Evolutionary conservation across 2,888 invertebrate species (phyloP), one percentile per base, ranked within the genome.

Genomic region (Tipula confusa): DNA sequence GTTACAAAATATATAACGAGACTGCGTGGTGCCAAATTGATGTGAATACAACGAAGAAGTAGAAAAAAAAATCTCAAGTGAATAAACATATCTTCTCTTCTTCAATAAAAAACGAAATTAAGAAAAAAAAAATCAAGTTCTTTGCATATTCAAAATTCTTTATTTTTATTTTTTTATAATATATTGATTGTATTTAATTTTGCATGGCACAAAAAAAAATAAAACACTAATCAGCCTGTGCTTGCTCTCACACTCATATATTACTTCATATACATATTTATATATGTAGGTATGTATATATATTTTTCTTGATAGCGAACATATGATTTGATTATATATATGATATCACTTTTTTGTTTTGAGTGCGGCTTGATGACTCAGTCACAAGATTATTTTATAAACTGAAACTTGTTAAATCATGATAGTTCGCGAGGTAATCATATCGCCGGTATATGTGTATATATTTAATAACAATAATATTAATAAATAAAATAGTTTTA

Each of bases 1-100:
- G 64, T 64, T 64, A 64, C 64, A 64, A 64, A 64, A 64, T 64
- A n/a, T n/a, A 64, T 64, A 64, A 64, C 64, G 64, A 64, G 64
- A 64, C 64, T 64, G 64, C 64, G 64, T 64, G 64, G 64, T 64
- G 24, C 64, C 64, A 64, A 64, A 24, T 64, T 64, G 11, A 64
- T 64, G 64, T 64, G 18, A 64, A 64, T 64, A 64, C 18, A 64
- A 64, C 64, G 64, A 64, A 64, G 64, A 64, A 64, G 64, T 64
- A 64, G 64, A 64, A 43, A 64, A 18, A 64, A 64, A 64, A 64
- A 64, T 64, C 64, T 64, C 64, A 64, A 64, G 64, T 64, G 64
- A 64, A 64, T 64, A 64, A 64, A 64, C 64, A 64, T 64, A 24
- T 64, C 64, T 64, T 64, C 64, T 64, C 64, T 18, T 64, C 24